Evolutionary conservation across 2,888 invertebrate genomes (phyloP), one percentile per base, ranked within the genome.

Genomic region (Leistus spinibarbis): DNA sequence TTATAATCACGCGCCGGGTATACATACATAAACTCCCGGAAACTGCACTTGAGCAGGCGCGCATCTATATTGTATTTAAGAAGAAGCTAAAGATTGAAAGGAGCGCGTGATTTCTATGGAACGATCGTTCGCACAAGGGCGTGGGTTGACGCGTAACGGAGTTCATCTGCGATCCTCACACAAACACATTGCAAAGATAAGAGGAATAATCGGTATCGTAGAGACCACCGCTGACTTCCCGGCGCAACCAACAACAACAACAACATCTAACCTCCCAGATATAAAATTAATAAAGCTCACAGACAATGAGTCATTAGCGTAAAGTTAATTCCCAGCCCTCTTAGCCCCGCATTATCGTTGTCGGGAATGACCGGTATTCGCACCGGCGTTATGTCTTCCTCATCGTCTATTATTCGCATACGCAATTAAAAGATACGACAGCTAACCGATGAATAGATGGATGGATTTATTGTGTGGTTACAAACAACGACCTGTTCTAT

Each of bases 221-320:
- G 40, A 19, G 60, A 60, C 60, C 60, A 60, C 60, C 60, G 60
- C 60, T 60, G 60, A 0, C 10, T 60, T 60, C 60, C 17, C 20
- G 60, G 20, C n/a, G n/a, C 40, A 40, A 40, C 40, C 40, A 40
- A 40, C 40, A 40, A 40, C 69, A 69, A 69, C 71, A 71, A n/a
- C n/a, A n/a, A n/a, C n/a, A n/a, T n/a, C n/a, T n/a, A n/a, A 54
- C 64, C 71, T 71, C 64, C 20, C 56, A 23, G 71, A 64, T 40
- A 40, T 63, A 63, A 70, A n/a, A 71, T 71, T 71, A 71, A 71
- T 71, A 71, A 65, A 71, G 65, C 54, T 24, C 71, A 20, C 9
- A 23, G 70, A 71, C 71, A 71, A 71, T 71, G 71, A 64, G 64
- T 71, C 71, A 71, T 71, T 71, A 71, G 64, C 19, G 71, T 19